Evolutionary conservation across 2,113 vertebrate species (phyloP).

Genomic region (Ancistrus triradiatus): DNA sequence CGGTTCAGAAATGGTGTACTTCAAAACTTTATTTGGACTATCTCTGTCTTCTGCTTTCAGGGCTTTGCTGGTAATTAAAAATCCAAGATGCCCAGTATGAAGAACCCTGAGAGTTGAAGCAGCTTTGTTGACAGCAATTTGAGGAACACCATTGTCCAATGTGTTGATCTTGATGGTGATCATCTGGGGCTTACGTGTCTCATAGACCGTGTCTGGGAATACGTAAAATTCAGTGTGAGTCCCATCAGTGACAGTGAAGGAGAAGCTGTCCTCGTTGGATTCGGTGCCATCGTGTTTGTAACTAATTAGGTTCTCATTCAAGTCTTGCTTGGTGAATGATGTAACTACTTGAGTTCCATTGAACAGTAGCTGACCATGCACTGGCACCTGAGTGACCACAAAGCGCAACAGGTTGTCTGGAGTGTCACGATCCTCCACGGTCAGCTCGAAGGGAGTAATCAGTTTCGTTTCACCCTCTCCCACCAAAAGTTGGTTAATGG

Average conservation of each 20-base stretch:
- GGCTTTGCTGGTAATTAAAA: conserved; percentile 86
- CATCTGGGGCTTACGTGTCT: conserved; percentile 82
- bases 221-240: conserved; percentile 90
- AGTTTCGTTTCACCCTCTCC: conserved; percentile 83
- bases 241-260: conserved; percentile 89
- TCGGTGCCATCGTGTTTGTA: conserved; percentile 88
- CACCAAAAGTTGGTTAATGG: conserved; percentile 76
- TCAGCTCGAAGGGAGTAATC: conserved; percentile 92
- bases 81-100: conserved; percentile 80
- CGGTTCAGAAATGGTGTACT: conserved; percentile 67
- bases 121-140: conserved; percentile 84
- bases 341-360: conserved; percentile 74
- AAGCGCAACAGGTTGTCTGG: conserved; percentile 77
- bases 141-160: conserved; percentile 82
- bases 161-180: conserved; percentile 82
- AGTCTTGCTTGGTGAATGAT: conserved; percentile 87
- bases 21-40: conserved; percentile 71
- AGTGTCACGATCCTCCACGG: conserved; percentile 89
- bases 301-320: conserved; percentile 91
- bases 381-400: conserved; percentile 81
- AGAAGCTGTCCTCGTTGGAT: conserved; percentile 84
- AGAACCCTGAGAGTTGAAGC: conserved; percentile 77
- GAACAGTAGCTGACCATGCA: conserved; percentile 83
- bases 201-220: conserved; percentile 86
- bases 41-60: conserved; percentile 87